Evolutionary conservation across 2,113 vertebrate species (phyloP).

Genomic region (Origma solitaria): DNA sequence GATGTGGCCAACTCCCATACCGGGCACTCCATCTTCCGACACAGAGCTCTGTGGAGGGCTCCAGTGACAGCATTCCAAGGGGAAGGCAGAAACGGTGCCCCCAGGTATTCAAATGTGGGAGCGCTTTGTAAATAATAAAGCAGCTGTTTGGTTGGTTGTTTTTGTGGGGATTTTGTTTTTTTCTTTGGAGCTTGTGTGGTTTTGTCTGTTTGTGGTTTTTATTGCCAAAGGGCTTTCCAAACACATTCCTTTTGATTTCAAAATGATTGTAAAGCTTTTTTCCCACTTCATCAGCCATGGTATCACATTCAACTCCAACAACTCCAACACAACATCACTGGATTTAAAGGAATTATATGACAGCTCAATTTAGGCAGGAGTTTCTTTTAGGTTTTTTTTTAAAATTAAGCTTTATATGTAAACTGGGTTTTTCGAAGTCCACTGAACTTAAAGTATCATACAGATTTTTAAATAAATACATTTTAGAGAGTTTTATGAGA

Average conservation of each 20-base stretch:
- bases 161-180: neutral
- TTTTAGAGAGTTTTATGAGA: neutral
- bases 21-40: constrained; percentile 27
- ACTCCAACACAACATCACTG: neutral
- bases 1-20: constrained; percentile 38
- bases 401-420: neutral
- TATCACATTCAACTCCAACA: neutral
- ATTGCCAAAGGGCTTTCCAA: neutral
- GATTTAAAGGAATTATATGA: neutral
- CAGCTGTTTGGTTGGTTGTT: neutral
- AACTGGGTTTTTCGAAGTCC: neutral
- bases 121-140: neutral
- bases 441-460: neutral
- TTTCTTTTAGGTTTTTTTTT: no score
- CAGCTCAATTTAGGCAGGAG: neutral
- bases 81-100: neutral
- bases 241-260: neutral
- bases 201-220: neutral
- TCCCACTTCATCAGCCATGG: neutral
- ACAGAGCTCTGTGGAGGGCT: neutral
- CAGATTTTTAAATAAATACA: neutral
- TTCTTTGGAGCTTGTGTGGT: neutral
- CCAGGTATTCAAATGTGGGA: neutral
- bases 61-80: neutral
- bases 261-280: neutral